Percentiles rank a stretch among this genome's conserved stretches.
phyloP scores from a whole-genome alignment of 2,797 vertebrate species.

The Echiichthys vipera region DNA sequence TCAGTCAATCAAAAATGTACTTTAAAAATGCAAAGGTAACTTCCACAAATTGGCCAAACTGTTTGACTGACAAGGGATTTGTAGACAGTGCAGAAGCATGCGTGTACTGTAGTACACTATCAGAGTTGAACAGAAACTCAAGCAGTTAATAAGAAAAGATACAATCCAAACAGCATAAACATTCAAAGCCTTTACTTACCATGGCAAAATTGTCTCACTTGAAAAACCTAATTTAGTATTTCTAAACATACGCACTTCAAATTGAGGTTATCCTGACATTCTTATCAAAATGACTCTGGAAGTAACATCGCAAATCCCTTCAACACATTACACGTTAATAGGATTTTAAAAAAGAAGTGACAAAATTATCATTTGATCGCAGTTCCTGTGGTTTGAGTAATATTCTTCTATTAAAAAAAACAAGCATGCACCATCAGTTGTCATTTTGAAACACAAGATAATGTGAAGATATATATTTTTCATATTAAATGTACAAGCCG shows the following conservation, averaged over 20 bases:
- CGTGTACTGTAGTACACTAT: neutral
- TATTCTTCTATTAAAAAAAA: neutral
- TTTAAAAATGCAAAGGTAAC: neutral
- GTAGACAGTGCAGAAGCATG: neutral
- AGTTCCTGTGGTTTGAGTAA: neutral
- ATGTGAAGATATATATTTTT: neutral
- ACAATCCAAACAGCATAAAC: constrained; percentile 25
- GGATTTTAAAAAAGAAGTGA: constrained; percentile 25
- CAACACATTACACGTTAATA: constrained; percentile 26
- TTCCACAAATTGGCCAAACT: neutral
- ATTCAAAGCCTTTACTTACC: neutral
- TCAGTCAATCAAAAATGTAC: neutral
- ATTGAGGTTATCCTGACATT: constrained; percentile 20
- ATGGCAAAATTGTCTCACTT: constrained; percentile 4
- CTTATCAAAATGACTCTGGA: constrained; percentile 27
- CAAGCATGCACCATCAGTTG: neutral
- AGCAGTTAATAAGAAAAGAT: constrained; percentile 23
- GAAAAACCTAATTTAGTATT: constrained; percentile 3
- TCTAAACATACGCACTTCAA: neutral
- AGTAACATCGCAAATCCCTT: constrained; percentile 26
- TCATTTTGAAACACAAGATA: neutral
- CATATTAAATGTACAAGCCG: neutral
- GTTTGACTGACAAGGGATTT: constrained; percentile 19
- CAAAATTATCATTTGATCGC: constrained; percentile 13
- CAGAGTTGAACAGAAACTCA: constrained; percentile 3